Conservation (phyloP, 2,113 vertebrate species). For the Mirza zaza region DNA sequence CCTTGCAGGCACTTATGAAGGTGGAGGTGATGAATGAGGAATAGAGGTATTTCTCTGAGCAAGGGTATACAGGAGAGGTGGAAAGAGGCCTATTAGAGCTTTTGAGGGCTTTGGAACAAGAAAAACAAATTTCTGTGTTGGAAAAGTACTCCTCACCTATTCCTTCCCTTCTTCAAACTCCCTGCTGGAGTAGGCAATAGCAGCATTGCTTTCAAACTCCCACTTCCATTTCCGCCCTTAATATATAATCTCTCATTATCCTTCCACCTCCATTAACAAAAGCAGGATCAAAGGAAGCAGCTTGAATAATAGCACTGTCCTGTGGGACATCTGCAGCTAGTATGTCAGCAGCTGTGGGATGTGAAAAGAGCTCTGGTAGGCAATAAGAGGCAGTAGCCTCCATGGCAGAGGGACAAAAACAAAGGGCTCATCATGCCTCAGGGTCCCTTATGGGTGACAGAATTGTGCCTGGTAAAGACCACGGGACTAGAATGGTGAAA, state of each 20-base stretch:
- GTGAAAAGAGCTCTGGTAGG: neutral
- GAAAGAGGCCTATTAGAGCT: neutral
- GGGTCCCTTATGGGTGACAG: neutral
- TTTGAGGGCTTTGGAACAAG: neutral
- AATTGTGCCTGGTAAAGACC: neutral
- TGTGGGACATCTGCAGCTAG: neutral
- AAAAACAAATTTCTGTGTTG: neutral
- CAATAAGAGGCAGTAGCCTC: neutral
- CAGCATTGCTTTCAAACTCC: neutral
- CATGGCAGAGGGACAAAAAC: neutral
- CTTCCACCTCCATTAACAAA: neutral
- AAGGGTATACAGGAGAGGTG: neutral
- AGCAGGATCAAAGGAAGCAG: neutral
- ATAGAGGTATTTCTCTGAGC: neutral
- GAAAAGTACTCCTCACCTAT: neutral
- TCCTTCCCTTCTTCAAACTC: neutral
- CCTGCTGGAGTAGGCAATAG: neutral
- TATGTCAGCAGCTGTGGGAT: neutral
- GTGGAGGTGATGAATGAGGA: neutral
- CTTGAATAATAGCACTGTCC: neutral
- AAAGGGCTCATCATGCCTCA: neutral
- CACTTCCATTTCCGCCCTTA: neutral
- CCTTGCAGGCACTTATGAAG: neutral
- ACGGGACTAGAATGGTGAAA: neutral
- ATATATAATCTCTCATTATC: neutral